These are phyloP conservation scores for Semibalanus balanoides DNA, from an alignment of 1,140 invertebrate species.

Conservation along the genomic window DNA sequence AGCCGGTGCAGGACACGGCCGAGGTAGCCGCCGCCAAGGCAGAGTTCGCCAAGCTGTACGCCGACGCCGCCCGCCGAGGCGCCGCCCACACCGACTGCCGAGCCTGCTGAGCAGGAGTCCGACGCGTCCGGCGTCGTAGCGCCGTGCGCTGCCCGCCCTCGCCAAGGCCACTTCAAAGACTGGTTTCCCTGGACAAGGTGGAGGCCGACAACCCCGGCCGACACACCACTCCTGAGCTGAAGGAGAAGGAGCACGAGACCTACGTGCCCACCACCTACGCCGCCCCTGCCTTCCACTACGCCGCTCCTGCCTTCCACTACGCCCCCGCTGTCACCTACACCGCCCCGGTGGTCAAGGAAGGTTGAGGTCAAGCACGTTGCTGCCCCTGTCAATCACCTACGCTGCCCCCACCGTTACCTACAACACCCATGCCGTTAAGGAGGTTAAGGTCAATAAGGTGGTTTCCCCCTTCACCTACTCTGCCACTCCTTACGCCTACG, in stretches of 20 bases:
- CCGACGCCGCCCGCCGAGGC: constrained; percentile 13
- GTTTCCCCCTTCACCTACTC: not conserved
- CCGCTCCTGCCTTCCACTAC: not conserved
- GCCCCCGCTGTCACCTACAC: not conserved
- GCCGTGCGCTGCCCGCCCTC: not conserved
- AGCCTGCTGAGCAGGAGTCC: constrained; percentile 1
- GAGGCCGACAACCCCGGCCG: not conserved
- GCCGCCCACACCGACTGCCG: not conserved
- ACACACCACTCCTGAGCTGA: not conserved
- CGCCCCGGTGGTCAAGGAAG: not conserved
- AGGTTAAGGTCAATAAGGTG: not conserved
- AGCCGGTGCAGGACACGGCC: constrained; percentile 11
- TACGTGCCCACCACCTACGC: not conserved
- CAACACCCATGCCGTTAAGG: not conserved
- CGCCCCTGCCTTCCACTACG: not conserved
- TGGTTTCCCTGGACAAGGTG: not conserved
- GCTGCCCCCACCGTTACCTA: not conserved
- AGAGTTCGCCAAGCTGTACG: constrained; percentile 15
- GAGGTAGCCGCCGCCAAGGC: constrained; percentile 16
- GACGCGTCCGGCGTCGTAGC: not conserved
- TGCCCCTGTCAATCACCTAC: not conserved
- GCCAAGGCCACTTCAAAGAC: not conserved
- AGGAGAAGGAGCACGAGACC: not conserved
- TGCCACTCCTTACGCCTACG: not conserved
- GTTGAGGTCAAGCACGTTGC: not conserved